Conservation (phyloP, 2,113 vertebrate genomes). For the Cyprinodon variegatus region DNA sequence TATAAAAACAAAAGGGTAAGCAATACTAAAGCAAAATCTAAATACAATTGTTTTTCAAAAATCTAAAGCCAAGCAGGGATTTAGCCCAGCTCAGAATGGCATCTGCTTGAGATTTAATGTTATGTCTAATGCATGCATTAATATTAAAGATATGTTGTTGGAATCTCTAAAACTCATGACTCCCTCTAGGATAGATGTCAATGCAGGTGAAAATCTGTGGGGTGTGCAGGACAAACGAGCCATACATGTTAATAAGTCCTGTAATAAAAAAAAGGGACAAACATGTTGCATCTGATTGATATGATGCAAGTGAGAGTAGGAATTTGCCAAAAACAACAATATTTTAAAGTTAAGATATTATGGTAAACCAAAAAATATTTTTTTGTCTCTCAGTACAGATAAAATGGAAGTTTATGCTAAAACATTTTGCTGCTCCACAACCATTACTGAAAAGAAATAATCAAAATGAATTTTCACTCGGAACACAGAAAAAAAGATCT, state of each 20-base stretch:
- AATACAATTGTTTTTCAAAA: too few species aligned
- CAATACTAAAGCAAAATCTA: too few species aligned
- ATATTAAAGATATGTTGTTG: neutral
- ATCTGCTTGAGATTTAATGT: neutral
- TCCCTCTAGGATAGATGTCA: neutral
- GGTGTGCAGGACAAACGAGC: neutral
- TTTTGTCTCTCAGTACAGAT: too few species aligned
- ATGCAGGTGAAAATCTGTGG: neutral
- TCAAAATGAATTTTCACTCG: neutral
- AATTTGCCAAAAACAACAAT: neutral
- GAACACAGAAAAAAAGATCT: neutral
- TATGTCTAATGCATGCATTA: neutral
- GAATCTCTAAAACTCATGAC: neutral
- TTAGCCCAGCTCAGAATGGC: neutral
- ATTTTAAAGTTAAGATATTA: too few species aligned
- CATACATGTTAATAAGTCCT: too few species aligned
- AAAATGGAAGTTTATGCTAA: neutral
- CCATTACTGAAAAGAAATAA: neutral
- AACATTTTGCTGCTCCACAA: neutral
- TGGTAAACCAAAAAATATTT: too few species aligned
- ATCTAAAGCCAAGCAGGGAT: neutral
- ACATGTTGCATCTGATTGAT: neutral
- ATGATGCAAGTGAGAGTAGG: neutral
- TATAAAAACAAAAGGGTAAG: too few species aligned
- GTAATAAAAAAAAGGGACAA: too few species aligned